phyloP scores from a whole-genome alignment of 2,797 vertebrate species.

The Neoniphon sammara region DNA sequence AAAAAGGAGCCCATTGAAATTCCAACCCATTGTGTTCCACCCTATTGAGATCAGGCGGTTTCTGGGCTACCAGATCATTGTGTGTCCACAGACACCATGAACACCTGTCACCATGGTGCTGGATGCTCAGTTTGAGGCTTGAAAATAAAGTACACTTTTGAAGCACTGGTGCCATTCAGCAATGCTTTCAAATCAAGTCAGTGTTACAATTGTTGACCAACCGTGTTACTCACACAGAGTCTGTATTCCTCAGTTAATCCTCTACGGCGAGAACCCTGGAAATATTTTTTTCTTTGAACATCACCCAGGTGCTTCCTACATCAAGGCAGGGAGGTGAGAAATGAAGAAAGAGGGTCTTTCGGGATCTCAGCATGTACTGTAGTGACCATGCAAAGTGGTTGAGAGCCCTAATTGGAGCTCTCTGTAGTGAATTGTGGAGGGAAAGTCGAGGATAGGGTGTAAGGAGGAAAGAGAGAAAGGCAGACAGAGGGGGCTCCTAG shows the following conservation, averaged over 20 bases:
- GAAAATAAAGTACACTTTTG: conserved; percentile 26
- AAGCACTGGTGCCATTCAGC: conserved; percentile 7
- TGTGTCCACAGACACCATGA: conserved; percentile 64
- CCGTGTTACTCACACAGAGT: neutral
- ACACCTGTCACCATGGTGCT: conserved; percentile 52
- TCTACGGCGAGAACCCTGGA: neutral
- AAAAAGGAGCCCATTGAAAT: conserved; percentile 48
- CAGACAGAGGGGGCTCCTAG: conserved; percentile 69
- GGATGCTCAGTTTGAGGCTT: conserved; percentile 25
- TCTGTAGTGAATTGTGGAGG: conserved; percentile 51
- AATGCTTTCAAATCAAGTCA: conserved; percentile 21
- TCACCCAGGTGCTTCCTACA: conserved; percentile 2
- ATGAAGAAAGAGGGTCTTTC: conserved; percentile 20
- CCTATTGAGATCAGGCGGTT: conserved; percentile 54
- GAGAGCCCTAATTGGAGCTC: conserved; percentile 64
- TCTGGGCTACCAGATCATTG: conserved; percentile 53
- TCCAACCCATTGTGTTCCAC: conserved; percentile 43
- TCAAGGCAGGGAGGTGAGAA: conserved; percentile 16
- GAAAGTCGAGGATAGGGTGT: conserved; percentile 53
- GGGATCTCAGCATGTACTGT: conserved; percentile 11
- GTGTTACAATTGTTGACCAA: neutral
- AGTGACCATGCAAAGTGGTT: conserved; percentile 42
- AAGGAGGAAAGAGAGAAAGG: conserved; percentile 57
- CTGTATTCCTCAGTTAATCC: neutral
- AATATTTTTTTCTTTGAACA: conserved; percentile 14